These are phyloP conservation scores for Helicorthomorpha holstii DNA, from an alignment of 1,140 invertebrate species.

Conservation along the genomic window DNA sequence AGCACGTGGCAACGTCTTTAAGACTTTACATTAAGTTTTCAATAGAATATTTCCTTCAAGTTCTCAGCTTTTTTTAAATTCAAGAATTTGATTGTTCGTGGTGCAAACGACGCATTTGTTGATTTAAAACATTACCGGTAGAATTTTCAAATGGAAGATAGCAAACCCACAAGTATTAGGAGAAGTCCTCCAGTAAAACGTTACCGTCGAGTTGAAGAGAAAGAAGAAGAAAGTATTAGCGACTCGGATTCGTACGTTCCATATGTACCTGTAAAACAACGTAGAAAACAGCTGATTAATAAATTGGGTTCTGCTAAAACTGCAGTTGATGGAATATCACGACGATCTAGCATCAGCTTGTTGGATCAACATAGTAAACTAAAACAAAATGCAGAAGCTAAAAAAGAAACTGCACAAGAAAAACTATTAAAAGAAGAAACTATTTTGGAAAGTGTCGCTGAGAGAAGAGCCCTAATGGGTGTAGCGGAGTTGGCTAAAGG, in stretches of 20 bases:
- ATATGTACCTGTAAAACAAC: slow-evolving; percentile 76
- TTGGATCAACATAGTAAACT: slow-evolving; percentile 91
- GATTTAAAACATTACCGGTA: too few species aligned
- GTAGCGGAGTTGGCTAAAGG: slow-evolving; percentile 91
- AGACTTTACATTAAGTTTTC: too few species aligned
- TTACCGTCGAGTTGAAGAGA: slow-evolving; percentile 25
- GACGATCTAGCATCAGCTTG: slow-evolving; percentile 79
- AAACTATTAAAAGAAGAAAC: slow-evolving; percentile 89
- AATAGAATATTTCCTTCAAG: too few species aligned
- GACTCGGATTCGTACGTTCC: slow-evolving; percentile 67
- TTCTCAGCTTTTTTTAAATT: too few species aligned
- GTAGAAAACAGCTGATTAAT: slow-evolving; percentile 67
- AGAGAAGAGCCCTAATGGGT: slow-evolving; percentile 89
- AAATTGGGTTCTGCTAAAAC: too few species aligned
- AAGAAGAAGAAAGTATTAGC: slow-evolving; percentile 21
- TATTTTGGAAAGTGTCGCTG: slow-evolving; percentile 90
- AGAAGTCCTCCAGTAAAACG: too few species aligned
- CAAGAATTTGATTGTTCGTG: too few species aligned
- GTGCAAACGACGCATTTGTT: too few species aligned
- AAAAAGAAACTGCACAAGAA: slow-evolving; percentile 81
- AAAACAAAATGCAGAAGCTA: slow-evolving; percentile 84
- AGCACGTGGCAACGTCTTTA: too few species aligned
- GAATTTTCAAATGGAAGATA: too few species aligned
- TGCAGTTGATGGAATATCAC: slow-evolving; percentile 56
- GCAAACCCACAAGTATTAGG: too few species aligned